Base-by-base conservation (phyloP, 2,888 invertebrate genomes). In the Clitarchus hookeri region DNA sequence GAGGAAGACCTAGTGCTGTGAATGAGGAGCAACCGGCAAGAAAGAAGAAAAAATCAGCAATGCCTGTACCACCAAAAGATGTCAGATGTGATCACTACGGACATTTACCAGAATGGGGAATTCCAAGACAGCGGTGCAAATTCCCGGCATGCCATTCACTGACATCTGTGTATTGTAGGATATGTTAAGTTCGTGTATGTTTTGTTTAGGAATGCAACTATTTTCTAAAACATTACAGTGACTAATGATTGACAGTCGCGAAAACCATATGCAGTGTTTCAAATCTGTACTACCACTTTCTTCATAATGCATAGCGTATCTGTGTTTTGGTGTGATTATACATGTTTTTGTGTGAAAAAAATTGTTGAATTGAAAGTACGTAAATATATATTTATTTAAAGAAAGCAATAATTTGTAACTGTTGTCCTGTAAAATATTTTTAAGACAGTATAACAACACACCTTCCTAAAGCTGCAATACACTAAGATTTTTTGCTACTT, bases 1-100 rank as follows among this genome's bases (percentile, higher is more conserved):
- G 25, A 79, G 82, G 82, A 82, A 82, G 36, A 82, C 82, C 82
- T 82, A 26, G 82, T 44, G 6, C 27, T 19, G 82, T 23, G 19
- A 27, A 25, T 2, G 36, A 82, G 8, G 36, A 82, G 36, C 12
- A 11, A 16, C 23, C 44, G 23, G 82, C 27, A 19, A 82, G 9
- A 19, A 82, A 82, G 27, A 82, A 82, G 23, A 82, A 82, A 27
- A 36, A 16, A 36, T 13, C 6, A 16, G 36, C 82, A 0, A 80
- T 16, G 19, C 16, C 82, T 82, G 82, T 23, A 19, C 82, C 82
- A 27, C 82, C 82, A 8, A 27, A 82, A 82, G 82, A 82, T 27
- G 36, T 82, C 11, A 27, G 82, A 44, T 36, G 44, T 36, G 82
- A 82, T 82, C 36, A 16, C 26, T 36, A 27, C 13, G 26, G 23